Percentiles rank a stretch among this genome's conserved stretches.
These are phyloP conservation scores for Mycalesis mineus DNA, from an alignment of 2,888 invertebrate genomes.

Conservation along the genomic window DNA sequence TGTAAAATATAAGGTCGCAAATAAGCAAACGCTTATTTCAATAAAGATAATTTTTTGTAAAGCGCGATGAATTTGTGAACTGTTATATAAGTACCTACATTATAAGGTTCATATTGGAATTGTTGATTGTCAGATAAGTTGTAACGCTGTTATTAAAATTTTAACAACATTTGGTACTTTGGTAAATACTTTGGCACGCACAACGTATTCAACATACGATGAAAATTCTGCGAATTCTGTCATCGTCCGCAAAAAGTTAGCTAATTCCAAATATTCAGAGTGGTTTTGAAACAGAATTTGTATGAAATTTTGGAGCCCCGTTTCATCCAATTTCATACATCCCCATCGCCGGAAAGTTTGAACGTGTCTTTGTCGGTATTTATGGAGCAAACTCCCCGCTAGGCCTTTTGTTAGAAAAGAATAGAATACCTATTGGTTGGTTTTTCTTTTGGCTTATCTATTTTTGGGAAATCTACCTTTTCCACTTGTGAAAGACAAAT, in stretches of 20 bases:
- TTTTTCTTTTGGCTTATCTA: not conserved
- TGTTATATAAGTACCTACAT: too few species aligned
- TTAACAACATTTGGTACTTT: not conserved
- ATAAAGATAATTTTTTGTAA: too few species aligned
- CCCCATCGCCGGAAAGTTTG: conserved; percentile 24
- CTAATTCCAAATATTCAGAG: conserved; percentile 22
- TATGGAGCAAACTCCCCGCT: conserved; percentile 21
- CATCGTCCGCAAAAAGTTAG: conserved; percentile 24
- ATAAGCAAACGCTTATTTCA: too few species aligned
- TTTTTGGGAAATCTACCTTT: not conserved
- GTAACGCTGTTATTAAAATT: not conserved
- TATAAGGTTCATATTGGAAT: too few species aligned
- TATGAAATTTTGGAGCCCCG: conserved; percentile 14
- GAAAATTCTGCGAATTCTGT: conserved; percentile 14
- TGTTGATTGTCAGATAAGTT: not conserved
- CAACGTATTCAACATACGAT: conserved; percentile 15
- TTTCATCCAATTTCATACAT: conserved; percentile 25
- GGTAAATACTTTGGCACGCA: not conserved
- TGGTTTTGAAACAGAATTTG: conserved; percentile 21
- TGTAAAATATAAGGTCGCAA: too few species aligned
- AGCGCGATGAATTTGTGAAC: too few species aligned
- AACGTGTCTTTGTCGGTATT: conserved; percentile 27
- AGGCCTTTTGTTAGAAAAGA: conserved; percentile 18
- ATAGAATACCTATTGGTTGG: conserved; percentile 3
- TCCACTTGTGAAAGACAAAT: not conserved